phyloP scores from a whole-genome alignment of 2,113 vertebrate genomes.

The Psettodes erumei region DNA sequence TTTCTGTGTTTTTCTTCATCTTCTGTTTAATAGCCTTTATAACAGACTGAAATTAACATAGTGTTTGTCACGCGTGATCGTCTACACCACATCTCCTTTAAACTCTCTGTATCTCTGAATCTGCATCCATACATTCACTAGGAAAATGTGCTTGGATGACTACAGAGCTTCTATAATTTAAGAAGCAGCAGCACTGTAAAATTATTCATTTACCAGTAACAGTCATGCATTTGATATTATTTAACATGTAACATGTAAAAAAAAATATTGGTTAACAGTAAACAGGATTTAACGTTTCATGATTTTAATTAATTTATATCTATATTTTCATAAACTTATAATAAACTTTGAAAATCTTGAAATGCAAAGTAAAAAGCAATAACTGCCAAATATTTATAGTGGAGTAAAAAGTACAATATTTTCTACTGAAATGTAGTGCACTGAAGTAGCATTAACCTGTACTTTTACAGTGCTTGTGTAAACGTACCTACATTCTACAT shows the following conservation, averaged over 20 bases:
- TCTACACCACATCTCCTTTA: background rate
- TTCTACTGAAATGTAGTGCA: background rate
- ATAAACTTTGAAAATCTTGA: too few relatives aligned
- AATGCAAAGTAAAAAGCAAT: too few relatives aligned
- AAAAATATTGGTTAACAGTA: too few relatives aligned
- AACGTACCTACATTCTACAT: background rate
- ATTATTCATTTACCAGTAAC: background rate
- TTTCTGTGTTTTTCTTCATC: constrained; percentile 37
- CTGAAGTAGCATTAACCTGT: background rate
- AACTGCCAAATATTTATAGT: too few relatives aligned
- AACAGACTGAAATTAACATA: constrained; percentile 35
- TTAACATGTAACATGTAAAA: too few relatives aligned
- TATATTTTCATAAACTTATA: background rate
- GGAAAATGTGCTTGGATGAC: background rate
- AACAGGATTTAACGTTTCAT: background rate
- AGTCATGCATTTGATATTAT: background rate
- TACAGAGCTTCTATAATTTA: too few relatives aligned
- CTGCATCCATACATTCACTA: constrained; percentile 7
- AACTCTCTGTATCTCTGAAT: constrained; percentile 15
- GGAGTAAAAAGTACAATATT: too few relatives aligned
- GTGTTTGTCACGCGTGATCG: constrained; percentile 21
- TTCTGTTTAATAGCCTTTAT: constrained; percentile 28
- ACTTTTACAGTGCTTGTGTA: background rate
- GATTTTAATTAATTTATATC: background rate
- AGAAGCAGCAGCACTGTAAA: background rate